phyloP scores from a whole-genome alignment of 2,113 vertebrate genomes.

The Chaetorhynchus papuensis region DNA sequence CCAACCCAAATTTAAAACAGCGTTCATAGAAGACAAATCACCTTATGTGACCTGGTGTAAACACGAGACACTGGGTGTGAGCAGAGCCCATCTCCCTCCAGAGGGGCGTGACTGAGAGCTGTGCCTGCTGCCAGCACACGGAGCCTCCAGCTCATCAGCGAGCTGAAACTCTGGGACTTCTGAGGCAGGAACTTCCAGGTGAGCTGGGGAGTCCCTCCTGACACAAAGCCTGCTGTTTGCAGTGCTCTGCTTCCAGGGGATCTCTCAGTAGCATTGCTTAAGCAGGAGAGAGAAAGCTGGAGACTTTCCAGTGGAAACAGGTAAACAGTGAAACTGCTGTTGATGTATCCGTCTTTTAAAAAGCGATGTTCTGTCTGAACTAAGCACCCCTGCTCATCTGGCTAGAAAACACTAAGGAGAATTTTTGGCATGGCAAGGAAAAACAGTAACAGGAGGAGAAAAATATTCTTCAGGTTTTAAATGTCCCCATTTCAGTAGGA shows the following conservation, averaged over 20 bases:
- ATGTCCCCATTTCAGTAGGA: neutral
- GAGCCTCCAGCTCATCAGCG: neutral
- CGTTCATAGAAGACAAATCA: neutral
- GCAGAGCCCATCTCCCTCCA: neutral
- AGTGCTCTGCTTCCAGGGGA: neutral
- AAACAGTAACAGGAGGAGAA: neutral
- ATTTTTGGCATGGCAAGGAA: neutral
- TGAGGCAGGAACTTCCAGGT: neutral
- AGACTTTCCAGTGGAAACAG: neutral
- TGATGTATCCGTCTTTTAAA: neutral
- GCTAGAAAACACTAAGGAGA: neutral
- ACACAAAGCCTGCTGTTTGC: neutral
- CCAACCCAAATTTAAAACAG: neutral
- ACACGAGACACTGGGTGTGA: rapidly evolving
- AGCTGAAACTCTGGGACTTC: neutral
- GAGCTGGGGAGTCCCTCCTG: neutral
- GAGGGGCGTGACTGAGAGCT: neutral
- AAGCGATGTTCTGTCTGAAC: neutral
- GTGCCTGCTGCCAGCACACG: rapidly evolving
- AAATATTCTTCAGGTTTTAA: neutral
- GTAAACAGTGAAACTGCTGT: neutral
- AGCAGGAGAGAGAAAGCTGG: neutral
- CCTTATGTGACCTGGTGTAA: neutral
- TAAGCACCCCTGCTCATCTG: neutral
- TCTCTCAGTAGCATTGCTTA: neutral